phyloP scores from a whole-genome alignment of 2,113 vertebrate genomes.

The Cheilinus undulatus region DNA sequence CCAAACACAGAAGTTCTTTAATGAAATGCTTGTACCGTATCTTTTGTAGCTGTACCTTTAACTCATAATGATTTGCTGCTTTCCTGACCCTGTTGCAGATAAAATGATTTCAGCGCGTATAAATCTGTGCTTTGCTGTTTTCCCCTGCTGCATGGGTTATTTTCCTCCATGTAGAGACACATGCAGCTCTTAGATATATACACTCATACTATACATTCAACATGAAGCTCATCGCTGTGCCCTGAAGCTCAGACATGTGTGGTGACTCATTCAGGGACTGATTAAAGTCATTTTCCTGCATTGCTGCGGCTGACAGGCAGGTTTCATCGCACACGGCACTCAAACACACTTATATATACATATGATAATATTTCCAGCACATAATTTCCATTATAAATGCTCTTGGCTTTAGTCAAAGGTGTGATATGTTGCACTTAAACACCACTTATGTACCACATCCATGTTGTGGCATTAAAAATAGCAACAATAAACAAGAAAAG shows the following conservation, averaged over 20 bases:
- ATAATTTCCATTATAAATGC: neutral
- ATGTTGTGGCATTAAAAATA: neutral
- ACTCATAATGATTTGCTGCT: neutral
- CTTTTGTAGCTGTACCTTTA: neutral
- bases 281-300: constrained; percentile 7
- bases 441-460: neutral
- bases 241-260: neutral
- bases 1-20: neutral
- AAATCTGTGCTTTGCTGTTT: neutral
- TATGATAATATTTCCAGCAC: neutral
- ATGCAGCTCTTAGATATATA: neutral
- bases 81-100: neutral
- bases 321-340: neutral
- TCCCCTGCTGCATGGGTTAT: no score
- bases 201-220: neutral
- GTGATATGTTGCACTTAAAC: neutral
- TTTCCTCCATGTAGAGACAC: neutral
- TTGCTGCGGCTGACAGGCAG: constrained; percentile 17
- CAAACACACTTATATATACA: no score
- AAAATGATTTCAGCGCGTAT: neutral
- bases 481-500: neutral
- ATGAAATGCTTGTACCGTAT: neutral
- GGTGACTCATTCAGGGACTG: constrained; percentile 40
- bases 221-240: constrained; percentile 12
- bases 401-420: neutral